Evolutionary conservation across 2,797 vertebrate species (phyloP).

Genomic region (Thaleichthys pacificus): DNA sequence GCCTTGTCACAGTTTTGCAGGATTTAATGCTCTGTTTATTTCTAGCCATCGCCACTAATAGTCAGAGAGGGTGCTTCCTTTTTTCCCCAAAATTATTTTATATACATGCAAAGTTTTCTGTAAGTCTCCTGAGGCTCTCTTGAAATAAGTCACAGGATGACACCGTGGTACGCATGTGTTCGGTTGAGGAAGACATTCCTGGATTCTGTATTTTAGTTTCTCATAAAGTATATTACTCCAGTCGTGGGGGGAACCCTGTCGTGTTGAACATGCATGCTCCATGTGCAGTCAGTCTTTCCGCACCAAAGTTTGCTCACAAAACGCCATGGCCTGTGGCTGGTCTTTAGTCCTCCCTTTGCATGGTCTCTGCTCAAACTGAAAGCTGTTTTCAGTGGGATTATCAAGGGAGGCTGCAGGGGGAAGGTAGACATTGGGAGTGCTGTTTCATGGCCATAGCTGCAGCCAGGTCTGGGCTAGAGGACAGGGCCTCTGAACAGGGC

Average conservation of each 20-base stretch:
- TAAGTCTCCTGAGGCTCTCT: constrained; percentile 15
- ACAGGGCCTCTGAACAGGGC: constrained; percentile 51
- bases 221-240: background rate
- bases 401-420: constrained; percentile 68
- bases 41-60: constrained; percentile 88
- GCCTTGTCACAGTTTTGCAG: constrained; percentile 89
- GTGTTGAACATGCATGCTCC: background rate
- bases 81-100: constrained; percentile 50
- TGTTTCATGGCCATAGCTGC: constrained; percentile 67
- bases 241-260: too few species aligned
- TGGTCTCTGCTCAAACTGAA: constrained; percentile 80
- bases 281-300: background rate
- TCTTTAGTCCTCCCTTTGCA: background rate
- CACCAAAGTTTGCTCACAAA: background rate
- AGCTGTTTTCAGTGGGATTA: constrained; percentile 90
- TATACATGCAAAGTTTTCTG: constrained; percentile 23
- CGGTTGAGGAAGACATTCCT: too few species aligned
- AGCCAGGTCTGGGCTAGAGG: constrained; percentile 67
- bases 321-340: constrained; percentile 10
- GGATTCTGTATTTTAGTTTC: background rate
- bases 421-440: constrained; percentile 75
- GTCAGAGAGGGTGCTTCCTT: constrained; percentile 65
- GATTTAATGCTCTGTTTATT: constrained; percentile 98
- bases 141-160: constrained; percentile 10
- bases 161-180: background rate